Conservation (phyloP, 2,113 vertebrate species). For the Psilopsiagon aurifrons region DNA sequence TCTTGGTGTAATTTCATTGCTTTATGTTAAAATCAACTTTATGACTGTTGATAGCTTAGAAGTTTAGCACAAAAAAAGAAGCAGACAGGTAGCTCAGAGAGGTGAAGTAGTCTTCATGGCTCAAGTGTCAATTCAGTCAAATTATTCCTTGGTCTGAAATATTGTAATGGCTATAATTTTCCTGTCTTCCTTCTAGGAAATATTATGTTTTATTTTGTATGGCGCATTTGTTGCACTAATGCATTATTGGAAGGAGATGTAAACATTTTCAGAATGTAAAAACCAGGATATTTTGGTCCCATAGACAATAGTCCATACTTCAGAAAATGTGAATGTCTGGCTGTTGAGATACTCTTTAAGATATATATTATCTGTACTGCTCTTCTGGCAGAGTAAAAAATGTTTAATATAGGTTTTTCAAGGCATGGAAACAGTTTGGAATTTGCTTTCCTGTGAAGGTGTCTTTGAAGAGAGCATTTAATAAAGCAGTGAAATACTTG, state of each 20-base stretch:
- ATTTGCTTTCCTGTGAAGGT: slow-evolving; percentile 2
- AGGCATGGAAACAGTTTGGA: neutral
- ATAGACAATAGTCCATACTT: neutral
- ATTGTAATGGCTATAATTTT: neutral
- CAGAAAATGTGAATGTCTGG: neutral
- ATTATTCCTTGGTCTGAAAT: neutral
- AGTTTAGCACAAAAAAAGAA: neutral
- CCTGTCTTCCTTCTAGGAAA: neutral
- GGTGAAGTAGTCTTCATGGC: neutral
- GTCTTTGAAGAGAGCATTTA: neutral
- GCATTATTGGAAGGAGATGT: neutral
- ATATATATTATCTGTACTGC: neutral
- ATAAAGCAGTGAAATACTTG: neutral
- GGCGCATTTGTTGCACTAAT: neutral
- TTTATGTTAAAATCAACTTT: neutral
- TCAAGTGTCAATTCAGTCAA: neutral
- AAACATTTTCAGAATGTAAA: neutral
- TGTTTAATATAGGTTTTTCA: neutral
- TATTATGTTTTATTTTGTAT: neutral
- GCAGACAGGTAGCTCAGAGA: neutral
- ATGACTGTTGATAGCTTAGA: neutral
- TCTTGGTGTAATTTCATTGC: neutral
- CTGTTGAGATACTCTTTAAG: neutral
- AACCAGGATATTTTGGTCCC: neutral
- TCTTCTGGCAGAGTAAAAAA: slow-evolving; percentile 6